Conservation (phyloP, 2,113 vertebrate species). For the Mirounga angustirostris region DNA sequence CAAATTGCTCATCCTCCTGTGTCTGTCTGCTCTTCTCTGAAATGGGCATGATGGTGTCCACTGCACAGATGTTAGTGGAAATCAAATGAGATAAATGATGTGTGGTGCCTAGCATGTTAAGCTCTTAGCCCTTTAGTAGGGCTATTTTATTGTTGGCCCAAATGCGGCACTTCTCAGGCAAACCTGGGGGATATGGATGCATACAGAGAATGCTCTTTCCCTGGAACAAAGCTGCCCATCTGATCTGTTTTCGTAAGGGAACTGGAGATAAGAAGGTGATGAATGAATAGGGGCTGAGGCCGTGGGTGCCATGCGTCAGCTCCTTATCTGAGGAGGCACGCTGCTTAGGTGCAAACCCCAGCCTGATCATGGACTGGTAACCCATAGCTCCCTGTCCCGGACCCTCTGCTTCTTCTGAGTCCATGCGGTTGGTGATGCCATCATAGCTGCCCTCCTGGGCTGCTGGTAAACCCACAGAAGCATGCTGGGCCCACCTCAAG, state of each 20-base stretch:
- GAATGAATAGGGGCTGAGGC: background rate
- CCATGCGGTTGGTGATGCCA: fast-evolving
- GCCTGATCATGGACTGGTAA: background rate
- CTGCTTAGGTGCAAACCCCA: too few species aligned
- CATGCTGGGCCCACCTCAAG: background rate
- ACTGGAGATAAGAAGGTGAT: background rate
- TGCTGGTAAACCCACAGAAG: background rate
- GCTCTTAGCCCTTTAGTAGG: background rate
- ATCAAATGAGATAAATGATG: background rate
- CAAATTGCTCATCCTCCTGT: fast-evolving
- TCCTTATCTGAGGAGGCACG: background rate
- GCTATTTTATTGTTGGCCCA: background rate
- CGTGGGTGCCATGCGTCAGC: fast-evolving
- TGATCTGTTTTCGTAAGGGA: too few species aligned
- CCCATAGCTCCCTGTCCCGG: fast-evolving
- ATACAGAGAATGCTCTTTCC: fast-evolving
- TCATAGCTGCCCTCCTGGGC: fast-evolving
- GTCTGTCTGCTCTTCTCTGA: background rate
- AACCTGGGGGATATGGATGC: background rate
- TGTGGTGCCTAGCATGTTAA: fast-evolving
- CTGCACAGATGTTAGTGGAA: fast-evolving
- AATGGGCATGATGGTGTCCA: fast-evolving
- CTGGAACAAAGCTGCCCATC: background rate
- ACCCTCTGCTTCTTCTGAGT: background rate
- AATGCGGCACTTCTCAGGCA: background rate